These are phyloP conservation scores for Carduelis carduelis DNA, from an alignment of 2,797 vertebrate species.

Conservation along the genomic window DNA sequence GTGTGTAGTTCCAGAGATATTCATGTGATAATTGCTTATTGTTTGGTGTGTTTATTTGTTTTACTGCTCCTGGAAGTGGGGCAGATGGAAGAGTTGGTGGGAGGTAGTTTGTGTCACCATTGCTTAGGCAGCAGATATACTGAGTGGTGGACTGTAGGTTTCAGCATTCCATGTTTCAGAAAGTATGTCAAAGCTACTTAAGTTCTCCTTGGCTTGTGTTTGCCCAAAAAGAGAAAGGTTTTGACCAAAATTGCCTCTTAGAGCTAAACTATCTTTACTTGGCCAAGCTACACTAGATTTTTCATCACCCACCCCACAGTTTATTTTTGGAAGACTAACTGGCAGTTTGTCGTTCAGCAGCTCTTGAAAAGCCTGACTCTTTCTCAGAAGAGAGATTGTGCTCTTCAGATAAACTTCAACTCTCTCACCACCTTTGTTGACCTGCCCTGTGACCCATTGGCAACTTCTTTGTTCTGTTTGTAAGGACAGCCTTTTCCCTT, in stretches of 20 bases:
- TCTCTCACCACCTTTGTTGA: not conserved
- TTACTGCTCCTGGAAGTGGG: not conserved
- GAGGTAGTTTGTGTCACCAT: not conserved
- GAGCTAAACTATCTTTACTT: not conserved
- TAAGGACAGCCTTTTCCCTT: not conserved
- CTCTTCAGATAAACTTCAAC: not conserved
- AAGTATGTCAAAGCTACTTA: not conserved
- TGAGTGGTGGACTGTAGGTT: not conserved
- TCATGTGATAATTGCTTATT: not conserved
- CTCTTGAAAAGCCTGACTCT: not conserved
- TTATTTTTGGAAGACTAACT: not conserved
- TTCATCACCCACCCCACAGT: not conserved
- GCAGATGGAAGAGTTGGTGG: not conserved
- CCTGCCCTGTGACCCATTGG: not conserved
- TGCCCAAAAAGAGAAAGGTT: not conserved
- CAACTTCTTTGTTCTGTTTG: not conserved
- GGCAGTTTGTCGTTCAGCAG: not conserved
- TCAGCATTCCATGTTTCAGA: not conserved
- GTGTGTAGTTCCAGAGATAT: not conserved
- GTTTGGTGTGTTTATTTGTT: slow-evolving; percentile 6
- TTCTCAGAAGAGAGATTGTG: not conserved
- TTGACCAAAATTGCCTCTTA: not conserved
- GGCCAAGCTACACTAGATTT: not conserved
- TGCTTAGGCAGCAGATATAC: not conserved
- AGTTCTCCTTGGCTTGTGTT: not conserved